phyloP scores from a whole-genome alignment of 2,797 vertebrate genomes.

The Knipowitschia caucasica region DNA sequence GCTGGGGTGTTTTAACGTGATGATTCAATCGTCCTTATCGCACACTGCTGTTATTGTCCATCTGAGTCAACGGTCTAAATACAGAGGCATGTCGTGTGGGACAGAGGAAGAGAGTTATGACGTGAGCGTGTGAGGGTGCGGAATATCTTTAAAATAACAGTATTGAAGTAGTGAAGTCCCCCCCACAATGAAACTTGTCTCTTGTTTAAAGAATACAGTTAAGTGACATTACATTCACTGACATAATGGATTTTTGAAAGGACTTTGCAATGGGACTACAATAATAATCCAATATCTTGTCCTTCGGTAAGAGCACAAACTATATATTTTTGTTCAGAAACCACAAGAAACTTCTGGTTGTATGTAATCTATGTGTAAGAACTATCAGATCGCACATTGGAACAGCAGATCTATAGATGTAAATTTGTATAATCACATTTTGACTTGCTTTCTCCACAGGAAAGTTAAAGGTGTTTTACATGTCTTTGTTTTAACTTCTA shows the following conservation, averaged over 20 bases:
- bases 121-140: constrained; percentile 61
- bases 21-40: constrained; percentile 66
- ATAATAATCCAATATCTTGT: background rate
- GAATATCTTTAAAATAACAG: constrained; percentile 43
- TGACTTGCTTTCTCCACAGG: too few species aligned
- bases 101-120: constrained; percentile 61
- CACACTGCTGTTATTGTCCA: constrained; percentile 53
- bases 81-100: constrained; percentile 64
- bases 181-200: constrained; percentile 32
- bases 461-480: constrained; percentile 20
- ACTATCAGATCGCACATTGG: too few species aligned
- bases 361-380: too few species aligned
- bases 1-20: constrained; percentile 48
- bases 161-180: constrained; percentile 40
- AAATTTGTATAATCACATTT: too few species aligned
- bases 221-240: constrained; percentile 31
- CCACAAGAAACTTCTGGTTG: too few species aligned
- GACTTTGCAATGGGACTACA: background rate
- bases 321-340: background rate
- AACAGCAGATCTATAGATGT: too few species aligned
- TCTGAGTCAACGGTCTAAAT: constrained; percentile 71
- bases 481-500: constrained; percentile 56
- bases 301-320: background rate
- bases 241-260: background rate
- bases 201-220: constrained; percentile 21